Conservation (phyloP, 2,113 vertebrate genomes). For the Lophura nycthemera region DNA sequence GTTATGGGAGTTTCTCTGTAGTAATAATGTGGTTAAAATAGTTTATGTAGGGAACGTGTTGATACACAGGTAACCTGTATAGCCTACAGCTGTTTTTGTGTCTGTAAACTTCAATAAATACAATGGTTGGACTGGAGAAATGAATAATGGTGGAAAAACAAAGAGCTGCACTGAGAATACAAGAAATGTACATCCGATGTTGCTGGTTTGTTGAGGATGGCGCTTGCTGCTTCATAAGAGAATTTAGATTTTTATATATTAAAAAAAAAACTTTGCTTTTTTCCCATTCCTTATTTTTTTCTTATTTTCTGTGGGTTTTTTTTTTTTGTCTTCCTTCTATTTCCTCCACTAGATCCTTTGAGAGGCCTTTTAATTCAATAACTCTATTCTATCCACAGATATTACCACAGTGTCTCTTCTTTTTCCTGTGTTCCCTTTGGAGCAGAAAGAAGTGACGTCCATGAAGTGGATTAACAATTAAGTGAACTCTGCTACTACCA, state of each 20-base stretch:
- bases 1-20: background rate
- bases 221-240: background rate
- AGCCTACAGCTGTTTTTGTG: background rate
- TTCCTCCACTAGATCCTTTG: background rate
- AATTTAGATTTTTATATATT: background rate
- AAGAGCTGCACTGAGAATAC: background rate
- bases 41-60: background rate
- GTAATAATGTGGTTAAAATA: background rate
- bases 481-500: background rate
- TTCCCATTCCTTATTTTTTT: background rate
- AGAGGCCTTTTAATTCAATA: background rate
- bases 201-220: background rate
- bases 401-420: background rate
- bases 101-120: background rate
- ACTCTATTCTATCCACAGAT: background rate
- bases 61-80: background rate
- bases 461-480: background rate
- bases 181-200: background rate
- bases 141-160: background rate
- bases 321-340: background rate
- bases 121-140: background rate
- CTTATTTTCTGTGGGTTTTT: background rate
- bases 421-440: background rate
- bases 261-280: background rate
- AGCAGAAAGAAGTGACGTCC: background rate